A percentile compares a stretch with the other conserved stretches of the same genome.
Conservation (phyloP, 2,888 invertebrate genomes). For the Disparrhopalites patrizii region DNA sequence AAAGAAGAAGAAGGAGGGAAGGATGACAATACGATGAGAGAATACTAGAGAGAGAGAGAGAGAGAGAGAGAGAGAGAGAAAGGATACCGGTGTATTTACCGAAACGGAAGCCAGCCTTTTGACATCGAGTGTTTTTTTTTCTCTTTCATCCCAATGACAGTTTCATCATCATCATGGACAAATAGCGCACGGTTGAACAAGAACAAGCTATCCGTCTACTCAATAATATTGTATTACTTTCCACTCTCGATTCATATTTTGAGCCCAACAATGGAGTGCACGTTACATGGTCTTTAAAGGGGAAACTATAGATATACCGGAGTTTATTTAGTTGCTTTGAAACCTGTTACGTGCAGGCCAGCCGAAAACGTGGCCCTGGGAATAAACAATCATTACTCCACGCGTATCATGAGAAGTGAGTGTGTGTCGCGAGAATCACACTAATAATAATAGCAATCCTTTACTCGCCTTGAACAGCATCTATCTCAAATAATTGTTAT, state of each 20-base stretch:
- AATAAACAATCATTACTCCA: too few species aligned
- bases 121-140: conserved; percentile 42
- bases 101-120: conserved; percentile 33
- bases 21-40: conserved; percentile 4
- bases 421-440: too few species aligned
- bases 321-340: too few species aligned
- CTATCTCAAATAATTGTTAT: too few species aligned
- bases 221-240: not conserved
- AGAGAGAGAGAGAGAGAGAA: not conserved
- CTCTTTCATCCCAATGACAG: conserved; percentile 31
- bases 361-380: too few species aligned
- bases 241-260: not conserved
- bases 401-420: too few species aligned
- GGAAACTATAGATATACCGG: too few species aligned
- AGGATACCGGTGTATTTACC: conserved; percentile 22
- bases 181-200: not conserved
- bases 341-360: too few species aligned
- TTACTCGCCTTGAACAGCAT: too few species aligned
- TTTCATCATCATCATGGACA: conserved; percentile 19
- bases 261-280: not conserved
- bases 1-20: not conserved
- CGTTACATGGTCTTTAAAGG: too few species aligned
- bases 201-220: not conserved
- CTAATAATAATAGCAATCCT: too few species aligned
- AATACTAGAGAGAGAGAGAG: conserved; percentile 5